These are phyloP conservation scores for Cassiopea xamachana DNA, from an alignment of 30 jellyfish, hydroid and myxozoan genomes.

Conservation along the genomic window DNA sequence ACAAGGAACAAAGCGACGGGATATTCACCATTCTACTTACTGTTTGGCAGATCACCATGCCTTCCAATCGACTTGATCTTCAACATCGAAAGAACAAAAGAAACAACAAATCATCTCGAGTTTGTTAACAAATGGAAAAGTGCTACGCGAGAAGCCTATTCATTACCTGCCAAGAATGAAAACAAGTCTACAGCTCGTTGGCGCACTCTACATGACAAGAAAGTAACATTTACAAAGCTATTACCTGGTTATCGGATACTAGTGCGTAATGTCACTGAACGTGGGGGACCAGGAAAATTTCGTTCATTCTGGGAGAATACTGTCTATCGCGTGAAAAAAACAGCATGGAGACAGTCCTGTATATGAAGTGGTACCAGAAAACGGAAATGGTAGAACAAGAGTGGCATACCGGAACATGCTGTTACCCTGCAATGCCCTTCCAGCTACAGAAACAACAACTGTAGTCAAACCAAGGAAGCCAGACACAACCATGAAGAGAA, in stretches of 20 bases:
- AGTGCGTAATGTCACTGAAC: conserved; percentile 16
- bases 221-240: conserved; percentile 9
- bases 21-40: conserved; percentile 37
- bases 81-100: conserved; percentile 3
- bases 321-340: conserved; percentile 10
- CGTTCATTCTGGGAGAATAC: conserved; percentile 15
- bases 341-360: conserved; percentile 42
- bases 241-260: conserved; percentile 24
- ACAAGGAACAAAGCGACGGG: conserved; percentile 61
- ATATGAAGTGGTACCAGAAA: conserved; percentile 35
- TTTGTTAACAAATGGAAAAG: conserved; percentile 26
- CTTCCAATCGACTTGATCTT: conserved; percentile 16
- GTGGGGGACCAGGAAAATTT: conserved; percentile 38
- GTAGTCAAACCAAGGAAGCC: background rate
- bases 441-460: background rate
- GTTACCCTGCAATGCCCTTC: background rate
- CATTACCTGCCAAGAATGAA: conserved; percentile 4
- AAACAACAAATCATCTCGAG: background rate
- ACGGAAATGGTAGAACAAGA: conserved; percentile 7
- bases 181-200: conserved; percentile 25
- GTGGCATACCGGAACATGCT: background rate
- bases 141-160: conserved; percentile 38
- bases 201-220: conserved; percentile 17
- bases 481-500: background rate
- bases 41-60: conserved; percentile 66